Base-by-base conservation (phyloP, 2,113 vertebrate genomes). In the Clarias batrachus region DNA sequence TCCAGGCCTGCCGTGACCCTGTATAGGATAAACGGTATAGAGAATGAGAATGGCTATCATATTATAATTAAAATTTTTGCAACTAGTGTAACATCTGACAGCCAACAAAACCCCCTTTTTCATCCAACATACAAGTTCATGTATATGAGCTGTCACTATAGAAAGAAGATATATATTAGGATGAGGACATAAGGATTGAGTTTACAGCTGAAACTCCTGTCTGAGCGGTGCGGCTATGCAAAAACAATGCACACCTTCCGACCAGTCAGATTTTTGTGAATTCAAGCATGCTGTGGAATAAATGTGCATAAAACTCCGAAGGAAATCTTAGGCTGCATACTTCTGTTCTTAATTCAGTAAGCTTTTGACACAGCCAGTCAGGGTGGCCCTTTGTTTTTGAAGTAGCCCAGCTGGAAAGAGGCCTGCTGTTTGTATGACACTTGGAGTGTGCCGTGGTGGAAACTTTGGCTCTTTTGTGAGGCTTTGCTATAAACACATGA, bases 371-470 rank as follows among this genome's bases (percentile, higher is more conserved):
- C 74, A 52, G 33, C 48, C 48, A 59, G 57, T 23, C 52, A 5
- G 16, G 19, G 52, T 83, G 27, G 52, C 41, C 27, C 54, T 74
- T 59, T 33, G 70, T 77, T 4, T 60, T 30, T 68, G 80, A 79
- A 16, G 74, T 3, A 6, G 80, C 57, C 41, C 41, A 85, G 82
- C 82, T 84, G 86, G 60, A 33, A 76, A 82, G 82, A 63, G 21
- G 54, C n/a, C 41, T 59, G 17, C 56, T 78, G 71, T 88, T 85
- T 84, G 85, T 86, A 82, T 90, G 88, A 90, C 88, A 86, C 85
- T 87, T 88, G 84, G 84, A 87, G 81, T 89, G 76, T 89, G 41
- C 91, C 90, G 87, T 41, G 70, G 83, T 89, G 73, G 71, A 74
- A 88, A 87, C 88, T 81, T 80, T 48, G 59, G 74, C 88, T 91